These are phyloP conservation scores for Platorchestia sp. DNA, from an alignment of 1,140 invertebrate genomes.

Conservation along the genomic window DNA sequence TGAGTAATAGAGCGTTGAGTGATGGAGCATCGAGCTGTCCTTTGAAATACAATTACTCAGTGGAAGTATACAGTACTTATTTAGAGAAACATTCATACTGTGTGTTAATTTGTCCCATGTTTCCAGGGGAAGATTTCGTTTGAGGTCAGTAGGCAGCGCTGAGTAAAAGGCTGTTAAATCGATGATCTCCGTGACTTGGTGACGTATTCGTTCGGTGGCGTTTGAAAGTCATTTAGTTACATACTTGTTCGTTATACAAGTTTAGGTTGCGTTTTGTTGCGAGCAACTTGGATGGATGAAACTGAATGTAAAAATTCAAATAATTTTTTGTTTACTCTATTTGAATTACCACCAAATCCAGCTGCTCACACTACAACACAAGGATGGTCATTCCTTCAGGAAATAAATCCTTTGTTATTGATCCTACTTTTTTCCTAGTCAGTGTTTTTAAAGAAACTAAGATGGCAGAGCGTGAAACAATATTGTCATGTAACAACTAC, in stretches of 20 bases:
- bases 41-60: not conserved
- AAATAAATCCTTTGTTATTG: not conserved
- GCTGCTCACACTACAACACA: not conserved
- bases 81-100: not conserved
- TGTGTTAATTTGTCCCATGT: not conserved
- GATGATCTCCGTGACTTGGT: not conserved
- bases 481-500: not conserved
- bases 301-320: not conserved
- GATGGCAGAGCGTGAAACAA: not conserved
- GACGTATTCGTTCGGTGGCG: not conserved
- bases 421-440: not conserved
- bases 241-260: not conserved
- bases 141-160: not conserved
- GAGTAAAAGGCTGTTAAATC: not conserved
- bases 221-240: not conserved
- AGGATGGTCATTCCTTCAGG: not conserved
- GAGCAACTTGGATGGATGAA: not conserved
- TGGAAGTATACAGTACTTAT: not conserved
- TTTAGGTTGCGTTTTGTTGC: not conserved
- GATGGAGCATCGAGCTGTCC: not conserved
- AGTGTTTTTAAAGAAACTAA: not conserved
- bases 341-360: not conserved
- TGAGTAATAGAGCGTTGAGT: not conserved
- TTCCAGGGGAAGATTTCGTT: not conserved
- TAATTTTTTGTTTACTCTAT: not conserved